Percentiles rank a stretch among this genome's conserved stretches.
Evolutionary conservation across 1,140 invertebrate genomes (phyloP).

Genomic region (Bemisia tabaci): DNA sequence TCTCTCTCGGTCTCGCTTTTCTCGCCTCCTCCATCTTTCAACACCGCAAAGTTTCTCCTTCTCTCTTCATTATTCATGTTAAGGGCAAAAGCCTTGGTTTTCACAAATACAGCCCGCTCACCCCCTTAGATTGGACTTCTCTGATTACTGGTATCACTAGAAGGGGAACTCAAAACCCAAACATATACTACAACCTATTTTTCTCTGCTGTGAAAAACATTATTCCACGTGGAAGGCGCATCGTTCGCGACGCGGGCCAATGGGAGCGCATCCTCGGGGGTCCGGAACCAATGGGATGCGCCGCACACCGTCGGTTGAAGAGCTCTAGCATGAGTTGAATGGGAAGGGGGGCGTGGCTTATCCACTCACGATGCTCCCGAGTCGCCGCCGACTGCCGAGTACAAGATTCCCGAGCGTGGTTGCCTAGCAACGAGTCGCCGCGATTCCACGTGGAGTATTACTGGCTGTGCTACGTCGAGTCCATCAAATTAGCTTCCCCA

Average conservation of each 20-base stretch:
- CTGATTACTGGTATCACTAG: background rate
- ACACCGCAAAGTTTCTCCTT: background rate
- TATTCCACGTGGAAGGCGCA: background rate
- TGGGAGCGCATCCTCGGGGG: background rate
- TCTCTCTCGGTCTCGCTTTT: background rate
- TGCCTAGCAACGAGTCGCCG: background rate
- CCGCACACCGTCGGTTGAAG: background rate
- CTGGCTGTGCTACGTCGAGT: background rate
- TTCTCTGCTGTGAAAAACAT: background rate
- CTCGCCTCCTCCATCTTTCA: background rate
- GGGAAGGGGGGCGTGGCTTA: background rate
- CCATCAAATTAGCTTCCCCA: background rate
- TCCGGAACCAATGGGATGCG: background rate
- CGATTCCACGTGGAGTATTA: background rate
- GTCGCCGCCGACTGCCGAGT: background rate
- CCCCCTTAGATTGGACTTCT: background rate
- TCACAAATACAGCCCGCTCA: background rate
- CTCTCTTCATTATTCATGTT: background rate
- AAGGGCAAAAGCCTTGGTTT: background rate
- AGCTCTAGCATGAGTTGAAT: background rate
- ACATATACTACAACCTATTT: background rate
- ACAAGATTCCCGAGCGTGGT: background rate
- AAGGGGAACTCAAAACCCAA: background rate
- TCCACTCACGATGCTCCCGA: background rate
- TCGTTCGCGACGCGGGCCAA: background rate